Base-by-base conservation (phyloP, 2,888 invertebrate genomes). In the Glyphotaelius pellucidus region DNA sequence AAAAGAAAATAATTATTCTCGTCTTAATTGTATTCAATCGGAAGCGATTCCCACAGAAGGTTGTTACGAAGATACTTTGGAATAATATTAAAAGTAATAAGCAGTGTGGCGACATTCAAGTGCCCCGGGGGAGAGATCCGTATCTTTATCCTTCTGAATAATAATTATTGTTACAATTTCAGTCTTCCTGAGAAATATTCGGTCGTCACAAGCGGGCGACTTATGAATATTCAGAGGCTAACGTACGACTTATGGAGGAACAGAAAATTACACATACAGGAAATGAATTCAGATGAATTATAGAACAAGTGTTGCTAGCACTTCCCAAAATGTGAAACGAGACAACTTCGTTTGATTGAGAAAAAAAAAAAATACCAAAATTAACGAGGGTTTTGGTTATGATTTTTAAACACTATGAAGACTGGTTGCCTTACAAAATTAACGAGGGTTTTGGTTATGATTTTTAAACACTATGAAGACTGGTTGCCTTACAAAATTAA, bases 181-280 rank as follows among this genome's bases (percentile, higher is more conserved):
- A 30, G 86, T 86, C 86, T 35, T 30, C n/a, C 38, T 42, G 86
- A 67, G 67, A 67, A 86, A 35, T 42, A 42, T 89, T 89, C 89
- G 89, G 80, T 80, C 89, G 89, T 89, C 80, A 80, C 89, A 89
- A 89, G 38, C 89, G n/a, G 89, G 32, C 80, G 80, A 89, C 80
- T 80, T 19, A 89, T 89, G 80, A 89, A 89, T 89, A 89, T 89
- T 89, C 79, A 89, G 80, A 25, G 80, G 30, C n/a, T 31, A 79
- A 89, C 67, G 67, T 67, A 67, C 67, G 67, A 80, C 80, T 81
- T 67, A 89, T 80, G 12, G 38, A 81, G 80, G 89, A 81, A 89
- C 38, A 38, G 38, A 89, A 89, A 89, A 79, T 80, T 80, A 80
- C 81, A 81, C 89, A 35, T 30, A 80, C 89, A 80, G 89, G 89